A percentile compares a stretch with the other conserved stretches of the same genome.
Evolutionary conservation across 1,140 invertebrate genomes (phyloP).

Genomic region (Lepidurus apus): DNA sequence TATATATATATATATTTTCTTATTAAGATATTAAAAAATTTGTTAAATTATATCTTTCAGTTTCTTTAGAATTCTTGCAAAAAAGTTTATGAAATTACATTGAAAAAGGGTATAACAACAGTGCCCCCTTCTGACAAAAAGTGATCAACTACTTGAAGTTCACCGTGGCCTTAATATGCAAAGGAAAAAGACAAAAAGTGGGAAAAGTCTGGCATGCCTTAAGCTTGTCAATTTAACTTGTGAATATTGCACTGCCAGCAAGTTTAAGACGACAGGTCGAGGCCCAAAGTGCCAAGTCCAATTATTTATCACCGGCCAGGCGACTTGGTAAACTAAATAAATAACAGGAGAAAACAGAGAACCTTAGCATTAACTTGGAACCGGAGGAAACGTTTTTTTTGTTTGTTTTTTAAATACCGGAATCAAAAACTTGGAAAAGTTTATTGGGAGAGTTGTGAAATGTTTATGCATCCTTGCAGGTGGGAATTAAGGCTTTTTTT

Average conservation of each 20-base stretch:
- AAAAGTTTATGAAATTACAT: too few species aligned
- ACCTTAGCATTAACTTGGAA: neutral
- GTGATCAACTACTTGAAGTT: too few species aligned
- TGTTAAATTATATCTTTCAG: too few species aligned
- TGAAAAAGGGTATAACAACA: too few species aligned
- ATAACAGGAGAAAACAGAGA: neutral
- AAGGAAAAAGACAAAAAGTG: neutral
- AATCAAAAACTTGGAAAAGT: neutral
- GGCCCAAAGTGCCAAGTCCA: neutral
- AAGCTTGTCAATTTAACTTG: constrained; percentile 10
- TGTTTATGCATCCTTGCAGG: neutral
- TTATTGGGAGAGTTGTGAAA: neutral
- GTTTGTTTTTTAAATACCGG: neutral
- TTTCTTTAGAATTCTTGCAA: too few species aligned
- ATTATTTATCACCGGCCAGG: neutral
- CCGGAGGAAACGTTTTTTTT: too few species aligned
- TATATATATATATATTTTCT: too few species aligned
- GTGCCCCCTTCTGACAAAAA: too few species aligned
- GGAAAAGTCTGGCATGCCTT: neutral
- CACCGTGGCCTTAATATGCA: too few species aligned
- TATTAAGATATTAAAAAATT: too few species aligned
- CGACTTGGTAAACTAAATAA: constrained; percentile 9
- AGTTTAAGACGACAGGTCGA: neutral
- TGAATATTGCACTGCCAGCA: neutral
- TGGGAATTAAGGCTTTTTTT: neutral